These are phyloP conservation scores for Sarcophaga carnaria DNA, from an alignment of 2,888 invertebrate genomes.

Conservation along the genomic window DNA sequence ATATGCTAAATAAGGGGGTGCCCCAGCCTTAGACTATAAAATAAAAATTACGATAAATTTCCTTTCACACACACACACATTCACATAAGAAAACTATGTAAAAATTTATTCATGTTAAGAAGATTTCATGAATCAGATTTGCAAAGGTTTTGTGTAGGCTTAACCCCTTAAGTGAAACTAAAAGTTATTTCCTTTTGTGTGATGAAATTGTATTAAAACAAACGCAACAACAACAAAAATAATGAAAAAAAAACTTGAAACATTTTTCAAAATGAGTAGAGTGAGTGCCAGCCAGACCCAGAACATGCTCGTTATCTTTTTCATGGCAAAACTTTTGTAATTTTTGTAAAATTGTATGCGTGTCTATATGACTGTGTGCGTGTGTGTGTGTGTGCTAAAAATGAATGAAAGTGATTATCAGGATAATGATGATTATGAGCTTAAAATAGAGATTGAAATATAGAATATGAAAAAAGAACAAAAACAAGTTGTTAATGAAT, in stretches of 20 bases:
- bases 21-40: background rate
- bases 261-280: background rate
- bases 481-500: no score
- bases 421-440: background rate
- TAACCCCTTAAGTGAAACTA: constrained; percentile 19
- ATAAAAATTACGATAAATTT: no score
- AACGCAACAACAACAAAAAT: background rate
- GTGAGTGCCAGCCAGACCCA: background rate
- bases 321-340: constrained; percentile 12
- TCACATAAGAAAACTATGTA: no score
- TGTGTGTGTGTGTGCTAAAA: background rate
- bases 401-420: background rate
- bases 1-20: background rate
- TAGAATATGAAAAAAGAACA: no score
- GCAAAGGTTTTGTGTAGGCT: no score
- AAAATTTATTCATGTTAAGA: no score
- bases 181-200: constrained; percentile 3
- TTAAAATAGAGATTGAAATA: no score
- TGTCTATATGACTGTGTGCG: no score
- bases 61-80: no score
- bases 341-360: background rate
- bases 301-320: constrained; percentile 5
- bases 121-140: no score
- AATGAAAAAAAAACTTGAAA: background rate
- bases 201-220: background rate